Conservation (phyloP, 2,113 vertebrate species). For the Nesogale talazaci region DNA sequence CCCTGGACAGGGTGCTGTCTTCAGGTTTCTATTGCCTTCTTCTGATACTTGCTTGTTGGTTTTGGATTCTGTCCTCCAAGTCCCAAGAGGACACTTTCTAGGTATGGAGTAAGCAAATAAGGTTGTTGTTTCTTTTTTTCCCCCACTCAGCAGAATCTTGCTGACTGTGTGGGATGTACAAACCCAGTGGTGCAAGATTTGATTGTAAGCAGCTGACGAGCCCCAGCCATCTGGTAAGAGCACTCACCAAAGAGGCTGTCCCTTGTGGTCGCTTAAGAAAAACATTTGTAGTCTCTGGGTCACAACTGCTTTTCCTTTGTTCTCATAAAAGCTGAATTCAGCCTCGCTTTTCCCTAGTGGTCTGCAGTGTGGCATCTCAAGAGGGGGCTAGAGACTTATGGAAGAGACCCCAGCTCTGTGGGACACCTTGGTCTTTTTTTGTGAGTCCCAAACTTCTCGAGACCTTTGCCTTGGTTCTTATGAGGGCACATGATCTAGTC, state of each 20-base stretch:
- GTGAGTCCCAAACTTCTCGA: not conserved
- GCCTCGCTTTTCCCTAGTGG: not conserved
- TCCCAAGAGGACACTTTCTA: constrained; percentile 79
- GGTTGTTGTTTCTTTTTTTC: constrained; percentile 45
- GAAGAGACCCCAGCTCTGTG: not conserved
- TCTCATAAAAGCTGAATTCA: constrained; percentile 64
- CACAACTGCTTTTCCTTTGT: constrained; percentile 73
- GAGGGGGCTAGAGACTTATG: not conserved
- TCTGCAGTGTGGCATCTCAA: not conserved
- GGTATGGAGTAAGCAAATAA: constrained; percentile 78
- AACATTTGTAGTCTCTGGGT: constrained; percentile 78
- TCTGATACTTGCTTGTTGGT: constrained; percentile 63
- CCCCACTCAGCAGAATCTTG: constrained; percentile 82
- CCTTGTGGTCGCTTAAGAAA: constrained; percentile 82
- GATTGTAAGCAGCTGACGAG: constrained; percentile 82
- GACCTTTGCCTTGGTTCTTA: not conserved
- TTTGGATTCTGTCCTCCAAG: constrained; percentile 69
- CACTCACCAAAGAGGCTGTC: constrained; percentile 78
- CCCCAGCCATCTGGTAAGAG: constrained; percentile 80
- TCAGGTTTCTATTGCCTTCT: constrained; percentile 52
- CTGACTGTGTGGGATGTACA: constrained; percentile 81
- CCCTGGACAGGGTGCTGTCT: constrained; percentile 42
- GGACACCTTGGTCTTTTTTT: not conserved
- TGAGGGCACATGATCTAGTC: not conserved
- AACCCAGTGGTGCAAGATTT: constrained; percentile 80